Conservation (phyloP, 2,797 vertebrate genomes). For the Acomys russatus region DNA sequence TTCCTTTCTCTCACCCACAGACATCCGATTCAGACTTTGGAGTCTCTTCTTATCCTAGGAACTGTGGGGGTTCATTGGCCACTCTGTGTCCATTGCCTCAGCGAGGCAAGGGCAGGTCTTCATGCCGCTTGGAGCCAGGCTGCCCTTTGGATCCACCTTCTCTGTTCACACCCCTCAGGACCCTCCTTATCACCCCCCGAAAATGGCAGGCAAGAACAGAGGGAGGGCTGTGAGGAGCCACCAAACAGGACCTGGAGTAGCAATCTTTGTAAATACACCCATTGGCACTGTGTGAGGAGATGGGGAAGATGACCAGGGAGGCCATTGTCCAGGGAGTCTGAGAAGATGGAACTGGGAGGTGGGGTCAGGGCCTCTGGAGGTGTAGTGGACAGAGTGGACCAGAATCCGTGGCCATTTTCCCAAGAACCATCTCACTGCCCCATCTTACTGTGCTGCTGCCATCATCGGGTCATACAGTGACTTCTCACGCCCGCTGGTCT, state of each 20-base stretch:
- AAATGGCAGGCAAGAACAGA: neutral
- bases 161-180: neutral
- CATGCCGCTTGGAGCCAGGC: neutral
- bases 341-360: neutral
- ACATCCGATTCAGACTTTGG: fast-evolving
- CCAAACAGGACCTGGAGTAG: neutral
- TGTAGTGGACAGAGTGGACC: neutral
- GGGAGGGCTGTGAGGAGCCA: neutral
- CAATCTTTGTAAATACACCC: neutral
- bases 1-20: neutral
- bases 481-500: neutral
- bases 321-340: neutral
- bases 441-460: neutral
- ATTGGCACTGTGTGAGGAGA: neutral
- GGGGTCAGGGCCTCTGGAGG: neutral
- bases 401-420: neutral
- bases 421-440: neutral
- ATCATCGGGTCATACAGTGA: neutral
- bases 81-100: neutral
- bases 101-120: neutral
- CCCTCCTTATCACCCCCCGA: neutral
- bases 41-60: neutral
- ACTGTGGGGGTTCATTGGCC: neutral
- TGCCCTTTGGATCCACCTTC: neutral
- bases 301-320: neutral